phyloP scores from a whole-genome alignment of 2,888 invertebrate species.

The Hypercompe scribonia region DNA sequence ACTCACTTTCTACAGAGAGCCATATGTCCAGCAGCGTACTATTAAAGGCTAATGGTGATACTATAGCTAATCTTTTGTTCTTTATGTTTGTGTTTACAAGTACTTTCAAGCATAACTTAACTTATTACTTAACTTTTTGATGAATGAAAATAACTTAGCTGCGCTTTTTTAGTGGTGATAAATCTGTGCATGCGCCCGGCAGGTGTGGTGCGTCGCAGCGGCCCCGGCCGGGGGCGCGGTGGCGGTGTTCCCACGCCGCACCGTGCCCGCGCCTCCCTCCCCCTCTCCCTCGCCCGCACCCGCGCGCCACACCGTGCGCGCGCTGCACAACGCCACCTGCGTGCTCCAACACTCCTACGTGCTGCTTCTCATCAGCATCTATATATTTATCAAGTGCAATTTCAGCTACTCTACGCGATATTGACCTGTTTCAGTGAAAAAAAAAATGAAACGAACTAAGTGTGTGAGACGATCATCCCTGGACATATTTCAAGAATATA shows the following conservation, averaged over 20 bases:
- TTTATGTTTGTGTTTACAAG: too few species aligned
- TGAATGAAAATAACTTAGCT: too few species aligned
- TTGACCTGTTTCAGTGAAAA: background rate
- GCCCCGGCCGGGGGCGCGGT: slow-evolving; percentile 69
- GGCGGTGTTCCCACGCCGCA: slow-evolving; percentile 73
- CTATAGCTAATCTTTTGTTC: too few species aligned
- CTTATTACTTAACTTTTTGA: too few species aligned
- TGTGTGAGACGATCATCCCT: slow-evolving; percentile 4
- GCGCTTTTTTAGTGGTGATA: too few species aligned
- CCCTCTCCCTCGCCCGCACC: slow-evolving; percentile 74
- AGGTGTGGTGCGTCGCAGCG: slow-evolving; percentile 77
- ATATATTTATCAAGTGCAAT: background rate
- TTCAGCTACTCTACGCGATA: background rate
- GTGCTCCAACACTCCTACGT: background rate
- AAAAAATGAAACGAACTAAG: background rate
- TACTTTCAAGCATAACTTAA: too few species aligned
- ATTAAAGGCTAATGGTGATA: too few species aligned
- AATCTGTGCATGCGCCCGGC: background rate
- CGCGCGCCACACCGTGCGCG: slow-evolving; percentile 71
- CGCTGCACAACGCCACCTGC: slow-evolving; percentile 55
- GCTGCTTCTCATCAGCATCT: slow-evolving; percentile 10
- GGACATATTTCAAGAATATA: background rate
- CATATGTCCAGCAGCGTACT: too few species aligned
- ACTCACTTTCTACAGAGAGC: too few species aligned
- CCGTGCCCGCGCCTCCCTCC: slow-evolving; percentile 71